These are phyloP conservation scores for Hypercompe scribonia DNA, from an alignment of 2,888 invertebrate species.

Conservation along the genomic window DNA sequence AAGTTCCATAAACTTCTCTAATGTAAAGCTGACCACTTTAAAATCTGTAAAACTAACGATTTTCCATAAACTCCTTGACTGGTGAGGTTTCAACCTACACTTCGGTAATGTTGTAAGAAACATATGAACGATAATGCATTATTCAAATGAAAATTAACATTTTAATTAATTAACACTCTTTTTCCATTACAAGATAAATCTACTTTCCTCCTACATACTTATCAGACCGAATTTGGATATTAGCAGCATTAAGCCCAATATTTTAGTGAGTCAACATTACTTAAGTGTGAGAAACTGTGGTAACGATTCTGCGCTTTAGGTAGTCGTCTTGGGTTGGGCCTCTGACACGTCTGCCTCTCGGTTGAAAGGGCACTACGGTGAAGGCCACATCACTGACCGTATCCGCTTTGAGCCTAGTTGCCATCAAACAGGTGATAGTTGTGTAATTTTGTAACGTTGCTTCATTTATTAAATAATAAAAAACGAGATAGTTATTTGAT, in stretches of 20 bases:
- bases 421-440: conserved; percentile 27
- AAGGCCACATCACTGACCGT: conserved; percentile 73
- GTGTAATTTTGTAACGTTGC: conserved; percentile 6
- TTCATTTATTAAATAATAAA: conserved; percentile 3
- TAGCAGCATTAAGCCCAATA: not conserved
- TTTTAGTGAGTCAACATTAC: not conserved
- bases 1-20: not conserved
- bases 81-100: not conserved
- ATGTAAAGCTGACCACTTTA: too few species aligned
- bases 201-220: not conserved
- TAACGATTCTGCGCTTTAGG: conserved; percentile 44
- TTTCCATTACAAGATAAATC: not conserved
- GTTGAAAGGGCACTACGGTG: conserved; percentile 75
- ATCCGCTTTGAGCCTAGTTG: conserved; percentile 60
- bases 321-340: conserved; percentile 41
- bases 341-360: conserved; percentile 51
- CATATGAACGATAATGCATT: not conserved
- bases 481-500: not conserved
- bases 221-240: not conserved
- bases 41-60: not conserved
- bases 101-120: not conserved
- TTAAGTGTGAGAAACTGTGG: conserved; percentile 15
- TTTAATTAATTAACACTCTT: too few species aligned
- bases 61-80: conserved; percentile 6
- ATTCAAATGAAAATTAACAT: not conserved